phyloP scores from a whole-genome alignment of 2,888 invertebrate species.

The Torymus auratus region DNA sequence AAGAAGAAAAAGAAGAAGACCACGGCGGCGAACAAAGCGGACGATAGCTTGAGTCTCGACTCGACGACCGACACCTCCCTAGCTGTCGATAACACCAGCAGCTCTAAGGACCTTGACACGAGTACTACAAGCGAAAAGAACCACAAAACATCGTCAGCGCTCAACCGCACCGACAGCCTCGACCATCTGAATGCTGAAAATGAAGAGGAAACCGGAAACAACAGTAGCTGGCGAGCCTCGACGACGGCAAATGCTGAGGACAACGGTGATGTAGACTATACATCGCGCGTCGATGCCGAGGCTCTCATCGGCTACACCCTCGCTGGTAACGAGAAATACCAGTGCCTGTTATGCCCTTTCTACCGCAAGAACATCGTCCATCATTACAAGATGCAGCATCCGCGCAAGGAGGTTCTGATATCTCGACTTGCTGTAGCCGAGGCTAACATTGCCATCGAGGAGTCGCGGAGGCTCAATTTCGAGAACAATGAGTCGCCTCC shows the following conservation, averaged over 20 bases:
- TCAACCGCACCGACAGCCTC: constrained; percentile 7
- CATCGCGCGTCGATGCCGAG: constrained; percentile 41
- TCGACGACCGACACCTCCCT: constrained; percentile 20
- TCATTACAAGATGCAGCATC: constrained; percentile 83
- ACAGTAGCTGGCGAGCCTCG: too few species aligned
- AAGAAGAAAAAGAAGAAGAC: constrained; percentile 65
- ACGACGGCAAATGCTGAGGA: constrained; percentile 6
- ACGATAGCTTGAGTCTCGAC: constrained; percentile 18
- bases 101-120: constrained; percentile 1
- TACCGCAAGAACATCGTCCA: constrained; percentile 81
- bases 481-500: constrained; percentile 58
- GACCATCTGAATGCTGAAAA: constrained; percentile 42
- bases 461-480: constrained; percentile 77
- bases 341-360: constrained; percentile 82
- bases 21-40: constrained; percentile 16
- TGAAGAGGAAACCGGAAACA: constrained; percentile 37
- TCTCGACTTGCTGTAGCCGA: constrained; percentile 80
- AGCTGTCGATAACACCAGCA: not conserved
- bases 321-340: constrained; percentile 68
- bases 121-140: constrained; percentile 6
- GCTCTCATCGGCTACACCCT: constrained; percentile 52
- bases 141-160: not conserved
- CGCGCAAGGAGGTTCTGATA: constrained; percentile 82
- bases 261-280: constrained; percentile 34
- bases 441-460: constrained; percentile 79